Evolutionary conservation across 2,797 vertebrate genomes (phyloP), one percentile per base, ranked within the genome.

Genomic region (Mastacembelus armatus): DNA sequence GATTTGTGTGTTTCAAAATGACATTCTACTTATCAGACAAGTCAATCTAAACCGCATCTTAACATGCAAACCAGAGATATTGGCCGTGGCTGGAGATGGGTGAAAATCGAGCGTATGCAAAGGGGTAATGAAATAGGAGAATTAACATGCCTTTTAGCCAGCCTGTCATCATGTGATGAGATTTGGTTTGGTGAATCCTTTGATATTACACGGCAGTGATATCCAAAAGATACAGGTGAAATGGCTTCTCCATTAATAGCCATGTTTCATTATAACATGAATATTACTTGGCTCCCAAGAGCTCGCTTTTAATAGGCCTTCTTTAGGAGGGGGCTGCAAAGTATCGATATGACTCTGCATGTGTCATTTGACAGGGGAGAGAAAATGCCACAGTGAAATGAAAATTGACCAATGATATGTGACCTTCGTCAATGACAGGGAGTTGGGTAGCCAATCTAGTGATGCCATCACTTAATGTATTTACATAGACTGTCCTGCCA

Each of bases 241-340:
- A 94, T 94, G 89, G 91, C 89, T 93, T 89, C 91, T 92, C 91
- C 88, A 91, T 94, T 94, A 95, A 94, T 94, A 95, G 90, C 93
- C 89, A 91, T 87, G 92, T 94, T 94, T 95, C 94, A 95, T 95
- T 94, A 94, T 94, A 93, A 93, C 93, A 94, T 94, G 93, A 92
- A 95, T 95, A 95, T 94, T 93, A 91, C 92, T 92, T 92, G 86
- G 85, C 86, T 94, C 94, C 93, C 94, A 91, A 82, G 94, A 95
- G 94, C 87, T 88, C 10, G 44, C 81, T 93, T 94, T 93, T 94
- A 94, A 95, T 94, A 92, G 92, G 91, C 82, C 89, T 88, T 81
- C 82, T 85, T 89, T 77, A 68, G 80, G 77, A 83, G 74, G 83
- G 82, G 80, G 80, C 84, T 85, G 83, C 84, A 88, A 86, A 89